Evolutionary conservation across 2,797 vertebrate species (phyloP).

Genomic region (Cuniculus paca): DNA sequence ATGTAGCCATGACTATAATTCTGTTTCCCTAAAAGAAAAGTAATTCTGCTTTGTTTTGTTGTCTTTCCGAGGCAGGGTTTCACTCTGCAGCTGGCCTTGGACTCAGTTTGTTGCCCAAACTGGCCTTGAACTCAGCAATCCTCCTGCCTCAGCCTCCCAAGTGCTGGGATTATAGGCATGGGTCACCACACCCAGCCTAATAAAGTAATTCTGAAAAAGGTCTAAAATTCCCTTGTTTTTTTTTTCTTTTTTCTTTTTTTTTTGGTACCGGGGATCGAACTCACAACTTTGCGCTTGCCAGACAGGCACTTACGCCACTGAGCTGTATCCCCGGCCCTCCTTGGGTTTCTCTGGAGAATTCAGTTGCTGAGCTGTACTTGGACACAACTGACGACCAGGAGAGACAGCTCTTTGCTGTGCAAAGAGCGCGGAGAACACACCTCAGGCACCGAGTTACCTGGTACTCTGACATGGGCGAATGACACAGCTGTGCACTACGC

Average conservation of each 20-base stretch:
- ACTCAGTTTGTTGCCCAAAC: too few species aligned
- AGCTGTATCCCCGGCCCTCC: too few species aligned
- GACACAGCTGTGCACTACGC: not conserved
- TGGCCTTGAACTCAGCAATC: too few species aligned
- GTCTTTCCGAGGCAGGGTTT: too few species aligned
- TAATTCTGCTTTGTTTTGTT: too few species aligned
- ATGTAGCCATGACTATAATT: not conserved
- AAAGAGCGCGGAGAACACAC: not conserved
- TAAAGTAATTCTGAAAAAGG: not conserved
- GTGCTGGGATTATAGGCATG: too few species aligned
- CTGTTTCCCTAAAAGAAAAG: not conserved
- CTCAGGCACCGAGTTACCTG: not conserved
- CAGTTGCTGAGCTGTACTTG: not conserved
- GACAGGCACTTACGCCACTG: too few species aligned
- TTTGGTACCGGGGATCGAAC: too few species aligned
- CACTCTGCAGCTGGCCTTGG: too few species aligned
- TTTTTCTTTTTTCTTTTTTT: too few species aligned
- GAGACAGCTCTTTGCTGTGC: not conserved
- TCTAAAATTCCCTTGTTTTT: not conserved
- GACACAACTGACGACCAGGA: not conserved
- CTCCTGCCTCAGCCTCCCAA: too few species aligned
- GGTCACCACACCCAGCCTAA: not conserved
- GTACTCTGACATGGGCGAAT: not conserved
- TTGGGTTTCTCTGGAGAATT: constrained; percentile 25
- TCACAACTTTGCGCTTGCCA: too few species aligned